phyloP scores from a whole-genome alignment of 23 tunicate species.

The Trididemnum clinides region DNA sequence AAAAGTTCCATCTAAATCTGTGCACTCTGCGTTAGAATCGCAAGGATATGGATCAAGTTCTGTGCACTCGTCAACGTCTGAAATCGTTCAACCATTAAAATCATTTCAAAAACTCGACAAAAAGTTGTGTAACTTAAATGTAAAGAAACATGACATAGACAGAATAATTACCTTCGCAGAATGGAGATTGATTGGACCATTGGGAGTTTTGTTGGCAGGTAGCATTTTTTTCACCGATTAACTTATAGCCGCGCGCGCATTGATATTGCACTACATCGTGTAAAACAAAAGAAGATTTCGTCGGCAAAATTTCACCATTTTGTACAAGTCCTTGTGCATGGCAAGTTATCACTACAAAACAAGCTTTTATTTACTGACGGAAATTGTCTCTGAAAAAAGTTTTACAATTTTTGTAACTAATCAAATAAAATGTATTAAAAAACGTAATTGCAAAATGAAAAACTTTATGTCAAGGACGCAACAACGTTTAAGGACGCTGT shows the following conservation, averaged over 20 bases:
- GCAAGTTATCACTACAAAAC: constrained; percentile 29
- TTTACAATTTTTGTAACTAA: too few species aligned
- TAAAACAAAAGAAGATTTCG: background rate
- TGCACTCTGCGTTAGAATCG: constrained; percentile 43
- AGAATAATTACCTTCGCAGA: constrained; percentile 47
- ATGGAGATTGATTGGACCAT: constrained; percentile 48
- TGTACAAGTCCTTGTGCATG: background rate
- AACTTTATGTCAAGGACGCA: too few species aligned
- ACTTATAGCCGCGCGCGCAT: constrained; percentile 29
- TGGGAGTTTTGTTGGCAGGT: constrained; percentile 32
- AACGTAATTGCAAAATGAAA: too few species aligned
- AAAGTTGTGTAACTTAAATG: too few species aligned
- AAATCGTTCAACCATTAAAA: too few species aligned
- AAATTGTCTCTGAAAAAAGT: too few species aligned
- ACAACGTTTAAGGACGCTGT: too few species aligned
- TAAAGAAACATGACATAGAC: too few species aligned
- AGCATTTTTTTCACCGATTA: constrained; percentile 28
- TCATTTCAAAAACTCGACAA: too few species aligned
- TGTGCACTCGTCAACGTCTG: constrained; percentile 63
- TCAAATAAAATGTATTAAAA: too few species aligned
- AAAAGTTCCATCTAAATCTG: constrained; percentile 48
- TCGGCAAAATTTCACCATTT: background rate
- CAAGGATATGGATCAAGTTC: constrained; percentile 26
- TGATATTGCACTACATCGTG: constrained; percentile 21
- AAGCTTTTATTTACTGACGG: too few species aligned